Evolutionary conservation across 2,888 invertebrate species (phyloP).

Genomic region (Stenolophus ochropezus): DNA sequence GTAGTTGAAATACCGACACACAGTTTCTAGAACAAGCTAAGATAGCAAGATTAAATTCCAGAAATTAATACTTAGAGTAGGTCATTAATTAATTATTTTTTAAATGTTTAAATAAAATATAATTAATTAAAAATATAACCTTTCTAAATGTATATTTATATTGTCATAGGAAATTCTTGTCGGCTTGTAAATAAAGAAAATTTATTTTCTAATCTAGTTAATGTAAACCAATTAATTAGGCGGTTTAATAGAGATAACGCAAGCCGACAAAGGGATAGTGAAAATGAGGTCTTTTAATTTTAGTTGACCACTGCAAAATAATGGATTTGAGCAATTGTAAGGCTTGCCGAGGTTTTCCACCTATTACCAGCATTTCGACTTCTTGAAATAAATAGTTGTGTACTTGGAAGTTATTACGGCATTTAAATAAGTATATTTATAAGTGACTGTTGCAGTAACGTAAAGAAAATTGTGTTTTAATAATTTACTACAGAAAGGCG

Average conservation of each 20-base stretch:
- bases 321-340: conserved; percentile 11
- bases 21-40: too few relatives aligned
- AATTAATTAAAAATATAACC: background rate
- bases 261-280: background rate
- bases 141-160: background rate
- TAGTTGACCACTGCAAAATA: background rate
- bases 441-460: conserved; percentile 24
- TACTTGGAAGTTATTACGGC: conserved; percentile 13
- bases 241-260: background rate
- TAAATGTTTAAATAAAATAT: too few relatives aligned
- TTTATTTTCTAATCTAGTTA: conserved; percentile 20
- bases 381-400: conserved; percentile 10
- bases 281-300: background rate
- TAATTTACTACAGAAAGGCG: conserved; percentile 1
- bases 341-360: background rate
- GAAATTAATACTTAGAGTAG: too few relatives aligned
- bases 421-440: conserved; percentile 6
- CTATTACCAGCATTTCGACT: background rate
- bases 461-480: conserved; percentile 1
- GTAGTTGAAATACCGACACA: too few relatives aligned
- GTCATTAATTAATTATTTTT: too few relatives aligned
- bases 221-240: conserved; percentile 23
- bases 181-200: background rate
- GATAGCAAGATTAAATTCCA: too few relatives aligned
- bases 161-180: background rate